A percentile compares a stretch with the other conserved stretches of the same genome.
phyloP scores from a whole-genome alignment of 2,113 vertebrate species.

The Sakesphorus luctuosus region DNA sequence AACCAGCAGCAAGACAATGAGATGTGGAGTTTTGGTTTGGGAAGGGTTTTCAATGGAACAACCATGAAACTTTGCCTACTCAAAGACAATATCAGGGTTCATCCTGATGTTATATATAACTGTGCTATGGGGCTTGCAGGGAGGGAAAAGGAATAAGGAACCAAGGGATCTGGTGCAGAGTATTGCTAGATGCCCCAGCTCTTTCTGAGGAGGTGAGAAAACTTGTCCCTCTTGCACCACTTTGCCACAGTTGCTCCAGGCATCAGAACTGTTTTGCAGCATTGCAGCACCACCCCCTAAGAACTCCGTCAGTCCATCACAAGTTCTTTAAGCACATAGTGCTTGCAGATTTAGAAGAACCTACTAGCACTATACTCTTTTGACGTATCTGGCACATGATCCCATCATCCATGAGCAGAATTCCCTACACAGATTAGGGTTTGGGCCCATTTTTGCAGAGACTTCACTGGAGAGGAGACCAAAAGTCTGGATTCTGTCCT shows the following conservation, averaged over 20 bases:
- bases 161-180: neutral
- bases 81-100: neutral
- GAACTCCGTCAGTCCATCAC: neutral
- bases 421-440: neutral
- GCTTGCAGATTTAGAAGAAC: neutral
- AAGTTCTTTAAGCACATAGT: neutral
- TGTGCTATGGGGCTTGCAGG: neutral
- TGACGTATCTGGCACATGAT: neutral
- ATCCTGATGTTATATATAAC: neutral
- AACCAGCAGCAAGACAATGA: neutral
- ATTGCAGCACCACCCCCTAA: neutral
- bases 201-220: neutral
- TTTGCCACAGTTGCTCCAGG: accelerated
- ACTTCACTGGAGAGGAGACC: neutral
- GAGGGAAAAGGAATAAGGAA: neutral
- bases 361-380: neutral
- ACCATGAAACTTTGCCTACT: neutral
- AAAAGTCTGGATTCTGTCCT: neutral
- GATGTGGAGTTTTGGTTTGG: neutral
- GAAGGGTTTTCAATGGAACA: neutral
- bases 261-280: neutral
- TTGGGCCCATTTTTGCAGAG: neutral
- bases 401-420: neutral
- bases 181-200: neutral
- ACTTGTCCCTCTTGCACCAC: neutral